These are phyloP conservation scores for Syngnathus rostellatus DNA, from an alignment of 2,797 vertebrate species.

Conservation along the genomic window DNA sequence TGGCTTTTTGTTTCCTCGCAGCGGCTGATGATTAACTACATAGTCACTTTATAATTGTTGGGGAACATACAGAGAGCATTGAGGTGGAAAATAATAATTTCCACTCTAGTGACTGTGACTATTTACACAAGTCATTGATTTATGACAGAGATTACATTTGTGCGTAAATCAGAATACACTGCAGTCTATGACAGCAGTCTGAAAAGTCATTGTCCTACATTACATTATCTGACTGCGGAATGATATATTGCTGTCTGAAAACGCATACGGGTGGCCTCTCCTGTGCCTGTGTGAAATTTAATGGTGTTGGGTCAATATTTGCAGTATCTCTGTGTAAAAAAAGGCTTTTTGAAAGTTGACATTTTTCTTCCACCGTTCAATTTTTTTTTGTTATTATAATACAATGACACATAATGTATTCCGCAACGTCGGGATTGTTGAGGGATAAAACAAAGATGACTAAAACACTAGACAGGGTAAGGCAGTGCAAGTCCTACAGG, in stretches of 20 bases:
- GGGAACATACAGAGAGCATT: conserved; percentile 14
- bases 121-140: not conserved
- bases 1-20: conserved; percentile 30
- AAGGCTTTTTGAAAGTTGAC: not conserved
- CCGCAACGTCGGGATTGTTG: not conserved
- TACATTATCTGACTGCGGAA: not conserved
- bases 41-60: conserved; percentile 31
- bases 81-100: conserved; percentile 6
- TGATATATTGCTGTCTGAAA: not conserved
- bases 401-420: not conserved
- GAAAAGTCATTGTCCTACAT: not conserved
- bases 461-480: conserved; percentile 36
- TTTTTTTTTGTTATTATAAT: not conserved
- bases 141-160: not conserved
- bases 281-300: not conserved
- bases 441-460: conserved; percentile 17
- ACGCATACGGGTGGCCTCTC: not conserved
- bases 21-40: conserved; percentile 46
- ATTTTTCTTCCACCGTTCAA: not conserved
- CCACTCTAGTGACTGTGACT: not conserved
- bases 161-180: not conserved
- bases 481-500: conserved; percentile 49
- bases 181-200: not conserved
- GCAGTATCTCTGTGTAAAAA: not conserved
- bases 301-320: not conserved